phyloP scores from a whole-genome alignment of 2,113 vertebrate genomes.

The Lamprotornis superbus region DNA sequence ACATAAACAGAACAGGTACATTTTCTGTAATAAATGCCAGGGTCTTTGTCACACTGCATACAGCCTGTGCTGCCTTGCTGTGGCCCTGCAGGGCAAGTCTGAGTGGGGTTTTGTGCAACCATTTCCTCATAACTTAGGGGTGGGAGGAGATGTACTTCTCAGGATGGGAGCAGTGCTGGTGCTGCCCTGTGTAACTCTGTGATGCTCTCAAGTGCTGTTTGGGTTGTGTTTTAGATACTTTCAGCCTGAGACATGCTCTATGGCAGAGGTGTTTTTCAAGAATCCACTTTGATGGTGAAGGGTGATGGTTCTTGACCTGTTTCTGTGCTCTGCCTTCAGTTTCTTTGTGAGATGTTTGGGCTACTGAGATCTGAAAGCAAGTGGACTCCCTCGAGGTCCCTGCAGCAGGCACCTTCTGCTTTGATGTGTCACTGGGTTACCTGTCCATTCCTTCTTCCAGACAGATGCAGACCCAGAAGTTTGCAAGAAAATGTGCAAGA shows the following conservation, averaged over 20 bases:
- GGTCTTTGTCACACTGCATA: not conserved
- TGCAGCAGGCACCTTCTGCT: not conserved
- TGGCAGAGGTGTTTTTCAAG: not conserved
- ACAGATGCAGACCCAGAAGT: constrained; percentile 97
- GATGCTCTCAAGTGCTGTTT: not conserved
- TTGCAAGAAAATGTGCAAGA: constrained; percentile 96
- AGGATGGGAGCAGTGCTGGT: not conserved
- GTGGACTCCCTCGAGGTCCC: not conserved
- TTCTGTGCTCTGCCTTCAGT: not conserved
- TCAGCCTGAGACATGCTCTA: not conserved
- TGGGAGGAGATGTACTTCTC: not conserved
- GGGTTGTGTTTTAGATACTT: not conserved
- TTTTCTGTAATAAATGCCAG: not conserved
- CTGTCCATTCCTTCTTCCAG: constrained; percentile 71
- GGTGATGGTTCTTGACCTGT: not conserved
- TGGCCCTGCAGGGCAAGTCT: not conserved
- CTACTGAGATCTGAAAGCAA: not conserved
- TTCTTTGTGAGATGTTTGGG: not conserved
- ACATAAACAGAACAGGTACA: not conserved
- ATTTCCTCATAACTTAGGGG: not conserved
- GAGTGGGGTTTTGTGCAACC: not conserved
- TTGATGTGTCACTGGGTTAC: not conserved
- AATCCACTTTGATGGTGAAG: not conserved
- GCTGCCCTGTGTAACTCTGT: not conserved
- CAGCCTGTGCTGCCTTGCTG: not conserved